phyloP scores from a whole-genome alignment of 2,888 invertebrate genomes.

The Tortricodes alternella region DNA sequence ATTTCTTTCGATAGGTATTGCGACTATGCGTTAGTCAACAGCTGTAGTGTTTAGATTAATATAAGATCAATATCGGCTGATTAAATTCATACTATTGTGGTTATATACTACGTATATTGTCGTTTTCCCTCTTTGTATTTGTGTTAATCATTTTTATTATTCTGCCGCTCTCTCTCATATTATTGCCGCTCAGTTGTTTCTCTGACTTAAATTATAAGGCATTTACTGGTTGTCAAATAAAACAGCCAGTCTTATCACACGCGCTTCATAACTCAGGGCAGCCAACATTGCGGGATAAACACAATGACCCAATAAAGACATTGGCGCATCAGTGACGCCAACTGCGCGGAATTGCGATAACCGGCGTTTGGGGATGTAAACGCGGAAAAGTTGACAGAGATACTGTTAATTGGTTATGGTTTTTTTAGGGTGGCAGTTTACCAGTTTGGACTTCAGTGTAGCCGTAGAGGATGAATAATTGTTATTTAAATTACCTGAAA shows the following conservation, averaged over 20 bases:
- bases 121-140: too few relatives aligned
- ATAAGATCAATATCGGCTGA: too few relatives aligned
- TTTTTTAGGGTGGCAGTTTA: constrained; percentile 2
- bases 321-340: constrained; percentile 47
- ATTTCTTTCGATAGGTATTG: too few relatives aligned
- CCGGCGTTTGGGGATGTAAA: constrained; percentile 42
- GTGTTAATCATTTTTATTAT: too few relatives aligned
- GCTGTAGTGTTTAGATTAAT: too few relatives aligned
- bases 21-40: too few relatives aligned
- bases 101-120: too few relatives aligned
- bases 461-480: background rate
- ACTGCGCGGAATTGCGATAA: constrained; percentile 58
- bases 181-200: too few relatives aligned
- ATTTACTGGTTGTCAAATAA: constrained; percentile 2
- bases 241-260: constrained; percentile 13
- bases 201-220: background rate
- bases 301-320: constrained; percentile 57
- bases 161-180: too few relatives aligned
- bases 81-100: too few relatives aligned
- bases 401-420: constrained; percentile 7
- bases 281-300: constrained; percentile 53
- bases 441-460: background rate
- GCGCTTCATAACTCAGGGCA: constrained; percentile 38
- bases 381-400: background rate
- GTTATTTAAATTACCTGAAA: constrained; percentile 48